Base-by-base conservation (phyloP, 2,888 invertebrate genomes). In the Drosophila borborema region DNA sequence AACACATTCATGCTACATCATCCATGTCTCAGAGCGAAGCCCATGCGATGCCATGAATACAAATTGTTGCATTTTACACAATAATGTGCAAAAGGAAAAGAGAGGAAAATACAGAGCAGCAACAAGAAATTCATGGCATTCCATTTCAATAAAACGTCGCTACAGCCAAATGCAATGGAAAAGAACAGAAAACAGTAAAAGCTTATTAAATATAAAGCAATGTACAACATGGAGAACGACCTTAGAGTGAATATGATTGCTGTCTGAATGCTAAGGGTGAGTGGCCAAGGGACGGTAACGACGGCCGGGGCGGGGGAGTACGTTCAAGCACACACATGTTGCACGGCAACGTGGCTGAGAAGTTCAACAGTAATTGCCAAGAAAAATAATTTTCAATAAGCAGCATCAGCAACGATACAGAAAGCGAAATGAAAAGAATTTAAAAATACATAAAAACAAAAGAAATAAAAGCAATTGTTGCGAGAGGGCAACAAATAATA, bases 1-100 rank as follows among this genome's bases (percentile, higher is more conserved):
- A 18, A 59, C 67, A 56, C 63, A 62, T 72, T 74, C 75, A 80
- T 74, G 80, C 81, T 64, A 76, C 74, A 79, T 74, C 75, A 74
- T 54, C 64, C 77, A 68, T 72, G 77, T 40, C 54, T 75, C 72
- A 66, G 69, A 68, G 72, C 62, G 56, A 45, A 68, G 73, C 71
- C 68, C 66, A 68, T 53, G 68, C 82, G 64, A 72, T 81, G 85
- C 72, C 68, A 78, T 82, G 89, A 88, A 86, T 89, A 84, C 86
- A 86, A 86, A 84, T 83, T 88, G 88, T 88, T 85, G 88, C 77
- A 82, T 78, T 82, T 78, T 65, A 65, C 61, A 80, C 67, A 78
- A 61, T 78, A 66, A 81, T 56, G 59, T 41, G 40, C 40, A 16
- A 38, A 28, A 38, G 23, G 28, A 5, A 12, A 51, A 41, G 40